These are phyloP conservation scores for Accipiter virgatus DNA, from an alignment of 2,113 vertebrate species.

Conservation along the genomic window DNA sequence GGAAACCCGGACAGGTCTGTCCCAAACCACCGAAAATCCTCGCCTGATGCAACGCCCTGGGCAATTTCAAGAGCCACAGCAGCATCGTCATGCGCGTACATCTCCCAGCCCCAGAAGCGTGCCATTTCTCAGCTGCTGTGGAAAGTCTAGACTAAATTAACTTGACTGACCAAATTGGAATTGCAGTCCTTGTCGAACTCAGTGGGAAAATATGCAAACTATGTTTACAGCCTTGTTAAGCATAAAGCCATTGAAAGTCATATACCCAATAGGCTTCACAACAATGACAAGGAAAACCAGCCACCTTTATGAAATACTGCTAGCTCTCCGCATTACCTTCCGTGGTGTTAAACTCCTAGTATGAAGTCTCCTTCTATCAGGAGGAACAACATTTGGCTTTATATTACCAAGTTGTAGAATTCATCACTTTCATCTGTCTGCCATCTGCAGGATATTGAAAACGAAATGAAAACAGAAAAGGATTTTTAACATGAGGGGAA, in stretches of 20 bases:
- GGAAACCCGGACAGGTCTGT: not conserved
- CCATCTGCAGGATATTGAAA: conserved; percentile 77
- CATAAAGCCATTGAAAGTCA: conserved; percentile 31
- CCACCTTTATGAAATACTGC: not conserved
- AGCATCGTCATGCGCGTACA: accelerated
- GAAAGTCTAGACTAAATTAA: conserved; percentile 17
- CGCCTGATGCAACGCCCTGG: accelerated
- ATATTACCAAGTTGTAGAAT: conserved; percentile 62
- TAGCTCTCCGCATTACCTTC: conserved; percentile 13
- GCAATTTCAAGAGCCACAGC: not conserved
- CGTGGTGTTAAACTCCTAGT: conserved; percentile 29
- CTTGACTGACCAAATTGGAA: not conserved
- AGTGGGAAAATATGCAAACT: conserved; percentile 36
- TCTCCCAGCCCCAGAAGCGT: not conserved
- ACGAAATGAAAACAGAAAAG: conserved; percentile 72
- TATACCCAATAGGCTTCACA: conserved; percentile 14
- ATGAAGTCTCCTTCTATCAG: conserved; percentile 44
- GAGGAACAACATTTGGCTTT: conserved; percentile 57
- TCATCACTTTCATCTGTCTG: conserved; percentile 72
- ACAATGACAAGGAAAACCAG: not conserved
- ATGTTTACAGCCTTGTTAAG: conserved; percentile 38
- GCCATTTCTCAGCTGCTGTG: not conserved
- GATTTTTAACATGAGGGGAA: conserved; percentile 63
- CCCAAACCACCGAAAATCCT: not conserved
- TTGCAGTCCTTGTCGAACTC: not conserved